phyloP scores from a whole-genome alignment of 2,113 vertebrate species.

The Telmatochromis sp. region DNA sequence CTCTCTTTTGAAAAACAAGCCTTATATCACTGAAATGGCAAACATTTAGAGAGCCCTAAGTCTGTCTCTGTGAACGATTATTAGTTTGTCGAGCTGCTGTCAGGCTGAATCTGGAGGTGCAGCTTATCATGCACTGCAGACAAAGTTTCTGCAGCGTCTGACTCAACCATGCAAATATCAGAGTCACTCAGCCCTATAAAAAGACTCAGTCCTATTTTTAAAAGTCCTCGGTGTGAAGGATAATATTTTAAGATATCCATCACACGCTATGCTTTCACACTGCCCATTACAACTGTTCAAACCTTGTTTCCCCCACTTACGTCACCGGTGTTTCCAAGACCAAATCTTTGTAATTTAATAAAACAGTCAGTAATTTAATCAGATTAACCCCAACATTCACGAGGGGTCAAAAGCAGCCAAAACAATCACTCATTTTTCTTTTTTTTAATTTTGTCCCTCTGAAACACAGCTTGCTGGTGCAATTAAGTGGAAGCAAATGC shows the following conservation, averaged over 20 bases:
- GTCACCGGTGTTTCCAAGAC: background rate
- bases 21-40: conserved; percentile 14
- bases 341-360: conserved; percentile 29
- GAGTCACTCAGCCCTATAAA: background rate
- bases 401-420: conserved; percentile 12
- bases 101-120: conserved; percentile 38
- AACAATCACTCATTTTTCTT: conserved; percentile 38
- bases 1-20: background rate
- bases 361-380: conserved; percentile 18
- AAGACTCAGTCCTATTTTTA: background rate
- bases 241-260: background rate
- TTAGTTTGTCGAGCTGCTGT: conserved; percentile 47
- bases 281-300: background rate
- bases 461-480: background rate
- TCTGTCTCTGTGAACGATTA: conserved; percentile 17
- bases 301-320: background rate
- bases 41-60: conserved; percentile 3
- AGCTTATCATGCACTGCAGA: conserved; percentile 34
- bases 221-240: background rate
- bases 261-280: background rate
- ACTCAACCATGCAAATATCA: conserved; percentile 37
- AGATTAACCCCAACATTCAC: conserved; percentile 26
- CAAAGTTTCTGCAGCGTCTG: conserved; percentile 33
- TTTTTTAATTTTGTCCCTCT: conserved; percentile 8
- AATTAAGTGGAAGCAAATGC: conserved; percentile 43